These are phyloP conservation scores for Morone saxatilis DNA, from an alignment of 2,113 vertebrate species.

Conservation along the genomic window DNA sequence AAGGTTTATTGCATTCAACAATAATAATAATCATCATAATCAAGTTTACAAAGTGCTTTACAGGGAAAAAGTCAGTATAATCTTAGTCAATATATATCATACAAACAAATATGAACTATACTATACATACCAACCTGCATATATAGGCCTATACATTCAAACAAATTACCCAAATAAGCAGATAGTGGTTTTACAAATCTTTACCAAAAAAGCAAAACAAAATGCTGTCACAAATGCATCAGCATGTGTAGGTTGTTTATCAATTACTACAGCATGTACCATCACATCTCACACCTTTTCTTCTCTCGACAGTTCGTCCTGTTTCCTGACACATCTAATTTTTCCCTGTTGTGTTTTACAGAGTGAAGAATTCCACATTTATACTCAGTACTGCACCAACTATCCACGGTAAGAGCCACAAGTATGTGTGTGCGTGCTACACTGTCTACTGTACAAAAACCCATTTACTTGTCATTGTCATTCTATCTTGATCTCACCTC, in stretches of 20 bases:
- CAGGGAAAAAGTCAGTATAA: not conserved
- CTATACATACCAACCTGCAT: no score
- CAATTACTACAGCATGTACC: not conserved
- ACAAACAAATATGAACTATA: not conserved
- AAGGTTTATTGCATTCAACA: no score
- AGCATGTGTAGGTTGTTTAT: no score
- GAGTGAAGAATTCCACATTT: slow-evolving; percentile 98
- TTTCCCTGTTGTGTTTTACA: slow-evolving; percentile 70
- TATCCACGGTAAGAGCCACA: slow-evolving; percentile 88
- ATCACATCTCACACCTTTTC: not conserved
- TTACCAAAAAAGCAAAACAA: not conserved
- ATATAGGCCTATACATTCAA: no score
- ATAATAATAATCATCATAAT: no score
- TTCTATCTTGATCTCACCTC: slow-evolving; percentile 58
- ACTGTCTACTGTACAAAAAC: not conserved
- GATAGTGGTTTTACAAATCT: no score
- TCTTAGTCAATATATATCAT: not conserved
- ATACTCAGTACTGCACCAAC: slow-evolving; percentile 97
- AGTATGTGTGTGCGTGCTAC: not conserved
- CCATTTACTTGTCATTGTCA: slow-evolving; percentile 22
- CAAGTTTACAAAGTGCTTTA: not conserved
- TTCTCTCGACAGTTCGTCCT: not conserved
- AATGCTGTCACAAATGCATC: not conserved
- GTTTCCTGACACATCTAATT: slow-evolving; percentile 17
- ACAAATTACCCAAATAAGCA: no score